Evolutionary conservation across 2,113 vertebrate species (phyloP).

Genomic region (Clupea harengus): DNA sequence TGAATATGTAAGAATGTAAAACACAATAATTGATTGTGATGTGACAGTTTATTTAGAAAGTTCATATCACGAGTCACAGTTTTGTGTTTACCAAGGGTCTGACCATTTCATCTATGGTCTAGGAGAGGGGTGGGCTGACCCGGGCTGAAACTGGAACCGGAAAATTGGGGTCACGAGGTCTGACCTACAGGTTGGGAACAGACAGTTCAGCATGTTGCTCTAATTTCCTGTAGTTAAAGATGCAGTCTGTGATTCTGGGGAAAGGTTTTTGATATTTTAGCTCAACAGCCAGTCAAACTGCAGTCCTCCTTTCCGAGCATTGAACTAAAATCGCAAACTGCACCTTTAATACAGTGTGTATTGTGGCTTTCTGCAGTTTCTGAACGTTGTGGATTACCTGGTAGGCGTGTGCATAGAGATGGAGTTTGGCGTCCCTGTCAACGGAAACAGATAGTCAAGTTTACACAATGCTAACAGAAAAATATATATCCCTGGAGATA

Average conservation of each 20-base stretch:
- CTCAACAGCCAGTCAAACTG: neutral
- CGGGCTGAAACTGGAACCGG: conserved; percentile 59
- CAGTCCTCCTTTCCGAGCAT: too few species aligned
- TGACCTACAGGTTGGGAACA: conserved; percentile 53
- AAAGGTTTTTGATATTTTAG: neutral
- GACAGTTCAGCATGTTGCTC: neutral
- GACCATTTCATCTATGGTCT: conserved; percentile 41
- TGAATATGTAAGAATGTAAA: neutral
- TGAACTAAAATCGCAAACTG: neutral
- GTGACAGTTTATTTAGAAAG: neutral
- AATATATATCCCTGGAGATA: too few species aligned
- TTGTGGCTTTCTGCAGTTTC: neutral
- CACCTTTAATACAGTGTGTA: neutral
- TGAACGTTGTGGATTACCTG: conserved; percentile 52
- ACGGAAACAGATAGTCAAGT: conserved; percentile 6
- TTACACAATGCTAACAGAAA: neutral
- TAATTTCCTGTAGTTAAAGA: too few species aligned
- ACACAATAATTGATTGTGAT: neutral
- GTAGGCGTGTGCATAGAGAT: conserved; percentile 53
- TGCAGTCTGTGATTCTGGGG: too few species aligned
- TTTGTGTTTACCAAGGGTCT: neutral
- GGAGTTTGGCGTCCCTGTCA: conserved; percentile 62
- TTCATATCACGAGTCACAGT: neutral
- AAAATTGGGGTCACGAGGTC: conserved; percentile 58
- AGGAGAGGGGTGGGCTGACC: conserved; percentile 59